A percentile compares a stretch with the other conserved stretches of the same genome.
phyloP scores from a whole-genome alignment of 1,140 invertebrate species.

The Lordiphosa mommai region DNA sequence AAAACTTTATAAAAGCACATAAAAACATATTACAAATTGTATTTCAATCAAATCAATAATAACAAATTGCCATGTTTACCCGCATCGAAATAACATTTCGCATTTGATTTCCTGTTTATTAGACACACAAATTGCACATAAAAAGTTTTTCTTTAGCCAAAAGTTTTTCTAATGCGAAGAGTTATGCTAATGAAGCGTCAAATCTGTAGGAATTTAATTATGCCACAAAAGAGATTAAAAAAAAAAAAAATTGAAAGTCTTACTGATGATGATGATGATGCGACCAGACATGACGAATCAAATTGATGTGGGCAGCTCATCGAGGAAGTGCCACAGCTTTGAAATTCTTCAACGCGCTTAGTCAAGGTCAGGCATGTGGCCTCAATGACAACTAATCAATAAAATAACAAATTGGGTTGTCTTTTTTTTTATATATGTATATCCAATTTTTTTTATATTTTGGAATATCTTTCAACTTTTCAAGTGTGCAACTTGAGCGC shows the following conservation, averaged over 20 bases:
- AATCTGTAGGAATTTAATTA: conserved; percentile 41
- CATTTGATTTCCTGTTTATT: conserved; percentile 68
- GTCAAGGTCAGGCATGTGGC: conserved; percentile 46
- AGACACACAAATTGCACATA: conserved; percentile 36
- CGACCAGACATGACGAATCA: conserved; percentile 39
- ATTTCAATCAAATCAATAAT: conserved; percentile 47
- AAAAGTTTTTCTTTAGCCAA: conserved; percentile 38
- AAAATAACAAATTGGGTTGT: conserved; percentile 29
- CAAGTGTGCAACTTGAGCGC: conserved; percentile 26
- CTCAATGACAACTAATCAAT: conserved; percentile 71
- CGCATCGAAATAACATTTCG: conserved; percentile 37
- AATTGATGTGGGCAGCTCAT: conserved; percentile 53
- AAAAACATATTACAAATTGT: conserved; percentile 48
- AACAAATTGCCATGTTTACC: conserved; percentile 43
- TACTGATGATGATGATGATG: conserved; percentile 27
- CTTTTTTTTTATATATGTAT: background rate
- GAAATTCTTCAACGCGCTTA: conserved; percentile 34
- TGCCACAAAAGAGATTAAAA: conserved; percentile 51
- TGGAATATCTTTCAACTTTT: conserved; percentile 16
- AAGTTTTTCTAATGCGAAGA: conserved; percentile 45
- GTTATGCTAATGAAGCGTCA: conserved; percentile 49
- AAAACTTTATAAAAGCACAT: conserved; percentile 3
- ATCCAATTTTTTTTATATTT: too few species aligned
- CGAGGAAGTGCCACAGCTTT: conserved; percentile 47
- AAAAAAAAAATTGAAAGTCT: conserved; percentile 41